These are phyloP conservation scores for Netelia melanura DNA, from an alignment of 2,888 invertebrate genomes.

Conservation along the genomic window DNA sequence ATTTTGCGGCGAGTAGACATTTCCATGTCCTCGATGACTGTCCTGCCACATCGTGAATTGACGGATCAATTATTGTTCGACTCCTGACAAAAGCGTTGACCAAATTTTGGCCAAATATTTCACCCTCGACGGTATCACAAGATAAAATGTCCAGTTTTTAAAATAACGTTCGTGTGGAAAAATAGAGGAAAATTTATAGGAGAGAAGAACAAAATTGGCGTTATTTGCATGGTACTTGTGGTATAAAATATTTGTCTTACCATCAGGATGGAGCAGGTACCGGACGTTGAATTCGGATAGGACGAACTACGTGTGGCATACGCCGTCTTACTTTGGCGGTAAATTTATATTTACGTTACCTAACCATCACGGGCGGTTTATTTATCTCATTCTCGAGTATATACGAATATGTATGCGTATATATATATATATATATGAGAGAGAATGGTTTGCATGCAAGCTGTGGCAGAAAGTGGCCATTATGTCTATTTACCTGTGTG, in stretches of 20 bases:
- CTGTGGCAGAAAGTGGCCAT: slow-evolving; percentile 59
- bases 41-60: too few species aligned
- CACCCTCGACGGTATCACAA: too few species aligned
- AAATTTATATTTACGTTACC: slow-evolving; percentile 58
- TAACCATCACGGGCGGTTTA: slow-evolving; percentile 30
- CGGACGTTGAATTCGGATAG: slow-evolving; percentile 10
- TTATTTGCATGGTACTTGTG: slow-evolving; percentile 19
- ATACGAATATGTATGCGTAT: neutral
- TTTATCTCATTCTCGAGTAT: slow-evolving; percentile 49
- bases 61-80: too few species aligned
- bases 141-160: too few species aligned
- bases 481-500: slow-evolving; percentile 58
- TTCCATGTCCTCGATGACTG: too few species aligned
- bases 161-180: neutral
- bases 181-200: neutral
- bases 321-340: slow-evolving; percentile 36
- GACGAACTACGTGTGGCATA: slow-evolving; percentile 30
- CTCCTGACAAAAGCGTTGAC: too few species aligned
- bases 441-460: slow-evolving; percentile 24
- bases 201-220: slow-evolving; percentile 10
- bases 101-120: too few species aligned
- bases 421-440: neutral
- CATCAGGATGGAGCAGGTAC: slow-evolving; percentile 1
- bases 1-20: too few species aligned
- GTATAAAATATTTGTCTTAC: slow-evolving; percentile 44